Evolutionary conservation across 2,888 invertebrate species (phyloP), one percentile per base, ranked within the genome.

Genomic region (Polia nebulosa): DNA sequence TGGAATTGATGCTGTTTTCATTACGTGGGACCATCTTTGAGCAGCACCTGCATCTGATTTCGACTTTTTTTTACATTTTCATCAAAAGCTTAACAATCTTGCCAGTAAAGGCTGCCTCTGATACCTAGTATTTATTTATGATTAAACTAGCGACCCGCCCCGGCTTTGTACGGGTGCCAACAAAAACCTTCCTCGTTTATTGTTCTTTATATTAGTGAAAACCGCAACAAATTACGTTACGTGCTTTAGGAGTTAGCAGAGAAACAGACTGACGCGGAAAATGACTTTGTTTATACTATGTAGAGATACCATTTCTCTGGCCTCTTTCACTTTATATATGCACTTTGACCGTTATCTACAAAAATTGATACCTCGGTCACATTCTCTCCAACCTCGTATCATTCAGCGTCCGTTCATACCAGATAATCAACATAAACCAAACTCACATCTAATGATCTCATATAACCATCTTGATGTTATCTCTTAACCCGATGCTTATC

Each of bases 381-480:
- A 29, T 41, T 64, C n/a, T 41, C 8, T 41, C 1, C 22, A 32
- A 55, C n/a, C 17, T 41, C 4, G 15, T 13, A 36, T 25, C 3
- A 32, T 61, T 32, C 25, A 47, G 36, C 27, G n/a, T 17, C 15
- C 15, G 1, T 45, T 29, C 72, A 45, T 20, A 25, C 2, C 4
- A 52, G 17, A 25, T 47, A 67, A 53, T 41, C 29, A 41, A 32
- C 45, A n/a, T 36, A 44, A 25, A 51, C 32, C 2, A 44, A 25
- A 25, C 52, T 69, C 20, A 15, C 8, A 36, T 71, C 25, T 5
- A 56, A 45, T 75, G 45, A 53, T 67, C 76, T 56, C 1, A 34
- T 78, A 56, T 72, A 75, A 64, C 56, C 29, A 66, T 66, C 25
- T 41, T 45, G 27, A 80, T 80, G 17, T 15, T 61, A 79, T 74